Conservation (phyloP, 2,888 invertebrate genomes). For the Lithosia quadra region DNA sequence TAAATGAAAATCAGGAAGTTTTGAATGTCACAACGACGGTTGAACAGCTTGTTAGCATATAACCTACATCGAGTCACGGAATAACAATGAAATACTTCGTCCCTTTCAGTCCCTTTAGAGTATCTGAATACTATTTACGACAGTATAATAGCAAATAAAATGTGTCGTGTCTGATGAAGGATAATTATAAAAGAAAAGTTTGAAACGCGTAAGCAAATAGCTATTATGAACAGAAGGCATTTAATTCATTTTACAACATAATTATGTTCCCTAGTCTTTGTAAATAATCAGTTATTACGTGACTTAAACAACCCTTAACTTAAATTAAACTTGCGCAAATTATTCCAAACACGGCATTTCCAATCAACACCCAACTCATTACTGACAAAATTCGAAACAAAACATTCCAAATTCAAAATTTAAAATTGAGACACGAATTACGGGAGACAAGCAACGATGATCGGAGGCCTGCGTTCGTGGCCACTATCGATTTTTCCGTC, state of each 20-base stretch:
- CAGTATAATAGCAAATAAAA: background rate
- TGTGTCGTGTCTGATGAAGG: background rate
- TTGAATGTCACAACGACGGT: background rate
- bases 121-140: constrained; percentile 28
- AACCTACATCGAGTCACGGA: constrained; percentile 41
- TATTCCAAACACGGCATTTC: constrained; percentile 10
- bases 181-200: background rate
- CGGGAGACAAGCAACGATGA: constrained; percentile 73
- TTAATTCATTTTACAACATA: background rate
- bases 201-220: background rate
- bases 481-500: constrained; percentile 84
- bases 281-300: background rate
- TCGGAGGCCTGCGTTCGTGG: constrained; percentile 75
- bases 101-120: background rate
- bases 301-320: background rate
- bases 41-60: constrained; percentile 42
- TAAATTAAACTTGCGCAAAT: background rate
- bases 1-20: constrained; percentile 4
- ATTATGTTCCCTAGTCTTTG: background rate
- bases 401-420: constrained; percentile 61
- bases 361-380: constrained; percentile 21
- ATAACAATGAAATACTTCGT: constrained; percentile 27
- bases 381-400: constrained; percentile 25
- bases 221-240: background rate
- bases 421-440: constrained; percentile 75